Evolutionary conservation across 2,113 vertebrate species (phyloP), one percentile per base, ranked within the genome.

Genomic region (Pavo muticus): DNA sequence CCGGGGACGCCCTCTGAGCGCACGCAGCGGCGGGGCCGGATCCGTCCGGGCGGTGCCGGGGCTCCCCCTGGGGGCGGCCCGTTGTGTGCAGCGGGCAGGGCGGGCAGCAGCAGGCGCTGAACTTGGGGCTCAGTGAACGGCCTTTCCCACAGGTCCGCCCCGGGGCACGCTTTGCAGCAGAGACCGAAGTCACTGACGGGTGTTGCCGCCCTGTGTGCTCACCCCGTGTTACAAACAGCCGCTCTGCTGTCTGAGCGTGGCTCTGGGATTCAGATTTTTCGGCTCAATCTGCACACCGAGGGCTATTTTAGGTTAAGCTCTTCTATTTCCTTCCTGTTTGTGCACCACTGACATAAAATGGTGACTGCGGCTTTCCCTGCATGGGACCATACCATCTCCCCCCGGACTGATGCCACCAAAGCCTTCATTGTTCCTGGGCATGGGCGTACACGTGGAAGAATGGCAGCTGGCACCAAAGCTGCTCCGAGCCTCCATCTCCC

Each of bases 51-150:
- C 48, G 93, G 88, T 79, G 93, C 75, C 85, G 11, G 82, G 4
- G 96, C 96, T 95, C 92, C 96, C 91, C 95, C 95, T 90, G 96
- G 96, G 96, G 93, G 77, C 1, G 5, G 48, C 37, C 77, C 25
- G 39, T 73, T 78, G 73, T 61, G 5, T 87, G 61, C 61, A 29
- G 57, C 52, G 24, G 23, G 48, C 48, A 50, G 48, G 18, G 23
- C 37, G 24, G 24, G 37, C 37, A 21, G 39, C 14, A 6, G 23
- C 1, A 0, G 21, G 11, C 2, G 3, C 42, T 15, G 32, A n/a
- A 4, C 39, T 65, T 7, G 0, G 27, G n/a, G 57, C 21, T 29
- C 45, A 20, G 40, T 14, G 37, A 32, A 54, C 14, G 2, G 11
- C 48, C 18, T 54, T 44, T 59, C 56, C 1, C 1, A 32, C 20